Evolutionary conservation across 2,797 vertebrate genomes (phyloP), one percentile per base, ranked within the genome.

Genomic region (Parambassis ranga): DNA sequence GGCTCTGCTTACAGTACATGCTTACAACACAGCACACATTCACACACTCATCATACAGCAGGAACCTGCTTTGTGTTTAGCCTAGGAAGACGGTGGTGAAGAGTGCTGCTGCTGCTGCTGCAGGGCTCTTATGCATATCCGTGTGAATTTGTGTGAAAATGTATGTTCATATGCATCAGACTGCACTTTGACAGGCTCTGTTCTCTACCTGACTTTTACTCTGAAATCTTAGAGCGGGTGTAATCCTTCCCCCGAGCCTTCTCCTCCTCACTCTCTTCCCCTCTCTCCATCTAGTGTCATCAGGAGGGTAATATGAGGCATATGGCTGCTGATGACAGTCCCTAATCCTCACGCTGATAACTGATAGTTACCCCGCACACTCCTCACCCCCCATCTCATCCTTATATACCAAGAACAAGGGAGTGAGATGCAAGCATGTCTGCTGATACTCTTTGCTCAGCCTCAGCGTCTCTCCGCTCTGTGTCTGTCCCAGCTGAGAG

Each of bases 241-340:
- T 87, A 89, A 91, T 88, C 87, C 81, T 72, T 62, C 83, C 80
- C 73, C 37, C 23, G 26, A 84, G 83, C 81, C 59, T 62, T 63
- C 62, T 66, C 70, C 49, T 72, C 51, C 46, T 47, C 28, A 5
- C 37, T 62, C 48, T 58, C 63, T 39, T 68, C 66, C 66, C 33
- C 60, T 65, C 59, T 58, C 68, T 76, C 75, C 70, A 73, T 84
- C 80, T 66, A 69, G 83, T 86, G 86, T 89, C 88, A 89, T 78
- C 77, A 53, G 48, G 72, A 84, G 84, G 84, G 82, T 85, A 88
- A 87, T 86, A 75, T 75, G 84, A 88, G 81, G 84, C 83, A 87
- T 75, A 83, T 78, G 82, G 81, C 76, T 82, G 78, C 79, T 86
- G 84, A 88, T 88, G 87, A 88, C 87, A 87, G 82, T 76, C 77